Evolutionary conservation across 2,797 vertebrate genomes (phyloP).

Genomic region (Esox lucius): DNA sequence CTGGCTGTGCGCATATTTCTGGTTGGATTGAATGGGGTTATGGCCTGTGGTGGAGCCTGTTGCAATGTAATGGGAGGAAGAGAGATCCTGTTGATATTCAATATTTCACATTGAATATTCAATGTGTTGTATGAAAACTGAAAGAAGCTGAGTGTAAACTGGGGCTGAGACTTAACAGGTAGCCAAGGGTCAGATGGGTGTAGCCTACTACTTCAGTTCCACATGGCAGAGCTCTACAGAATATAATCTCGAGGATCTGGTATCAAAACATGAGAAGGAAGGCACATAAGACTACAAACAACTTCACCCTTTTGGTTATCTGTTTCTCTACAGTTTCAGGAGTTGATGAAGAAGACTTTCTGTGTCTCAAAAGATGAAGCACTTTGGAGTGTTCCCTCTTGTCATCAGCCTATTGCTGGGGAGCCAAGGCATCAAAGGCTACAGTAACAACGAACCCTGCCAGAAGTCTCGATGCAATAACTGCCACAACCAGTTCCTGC

Average conservation of each 20-base stretch:
- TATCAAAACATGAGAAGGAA: not conserved
- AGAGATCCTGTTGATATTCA: not conserved
- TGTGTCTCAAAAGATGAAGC: constrained; percentile 47
- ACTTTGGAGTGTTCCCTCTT: constrained; percentile 20
- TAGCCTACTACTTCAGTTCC: not conserved
- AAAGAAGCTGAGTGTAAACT: not conserved
- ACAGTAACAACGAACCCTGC: constrained; percentile 66
- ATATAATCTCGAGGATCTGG: not conserved
- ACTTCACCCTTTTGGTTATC: not conserved
- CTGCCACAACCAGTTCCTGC: constrained; percentile 55
- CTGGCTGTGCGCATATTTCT: not conserved
- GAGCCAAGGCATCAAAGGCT: constrained; percentile 39
- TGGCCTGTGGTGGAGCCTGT: not conserved
- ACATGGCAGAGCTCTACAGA: not conserved
- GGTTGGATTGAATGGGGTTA: not conserved
- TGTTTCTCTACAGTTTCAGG: constrained; percentile 21
- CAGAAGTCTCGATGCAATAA: constrained; percentile 63
- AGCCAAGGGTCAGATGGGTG: not conserved
- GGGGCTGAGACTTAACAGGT: not conserved
- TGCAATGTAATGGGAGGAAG: not conserved
- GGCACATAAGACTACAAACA: not conserved
- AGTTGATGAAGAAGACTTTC: not conserved
- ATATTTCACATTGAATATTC: not conserved
- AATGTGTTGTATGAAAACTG: not conserved
- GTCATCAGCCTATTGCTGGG: constrained; percentile 37